Percentiles rank a stretch among this genome's conserved stretches.
phyloP scores from a whole-genome alignment of 2,113 vertebrate genomes.

The Manacus vitellinus region DNA sequence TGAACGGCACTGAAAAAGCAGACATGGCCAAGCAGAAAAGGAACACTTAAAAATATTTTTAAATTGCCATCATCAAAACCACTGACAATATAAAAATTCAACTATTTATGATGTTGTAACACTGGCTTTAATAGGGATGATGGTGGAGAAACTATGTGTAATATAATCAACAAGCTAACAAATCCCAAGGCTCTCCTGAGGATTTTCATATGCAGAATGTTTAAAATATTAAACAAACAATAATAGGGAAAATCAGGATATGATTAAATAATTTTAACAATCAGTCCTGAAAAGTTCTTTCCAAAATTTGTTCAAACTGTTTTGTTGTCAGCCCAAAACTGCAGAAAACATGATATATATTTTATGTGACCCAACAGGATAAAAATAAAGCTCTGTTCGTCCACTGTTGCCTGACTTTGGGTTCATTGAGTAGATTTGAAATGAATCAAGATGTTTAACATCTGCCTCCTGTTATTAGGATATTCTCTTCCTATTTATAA shows the following conservation, averaged over 20 bases:
- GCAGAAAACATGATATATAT: slow-evolving; percentile 39
- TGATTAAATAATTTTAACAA: slow-evolving; percentile 22
- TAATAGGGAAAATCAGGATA: neutral
- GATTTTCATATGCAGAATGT: slow-evolving; percentile 16
- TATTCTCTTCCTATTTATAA: slow-evolving; percentile 75
- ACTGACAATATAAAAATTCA: slow-evolving; percentile 39
- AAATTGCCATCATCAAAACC: neutral
- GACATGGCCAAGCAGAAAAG: slow-evolving; percentile 28
- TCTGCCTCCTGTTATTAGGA: slow-evolving; percentile 76
- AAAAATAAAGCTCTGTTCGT: slow-evolving; percentile 66
- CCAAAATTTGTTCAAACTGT: slow-evolving; percentile 17
- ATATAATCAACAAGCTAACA: slow-evolving; percentile 15
- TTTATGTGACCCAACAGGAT: slow-evolving; percentile 61
- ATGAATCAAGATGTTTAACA: slow-evolving; percentile 76
- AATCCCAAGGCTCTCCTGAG: neutral
- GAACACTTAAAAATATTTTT: slow-evolving; percentile 25
- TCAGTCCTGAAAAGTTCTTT: neutral
- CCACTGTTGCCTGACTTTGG: slow-evolving; percentile 44
- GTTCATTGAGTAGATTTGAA: slow-evolving; percentile 62
- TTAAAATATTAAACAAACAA: slow-evolving; percentile 50
- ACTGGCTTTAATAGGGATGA: neutral
- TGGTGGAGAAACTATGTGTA: neutral
- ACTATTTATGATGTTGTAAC: slow-evolving; percentile 38
- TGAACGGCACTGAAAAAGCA: neutral
- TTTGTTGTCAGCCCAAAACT: slow-evolving; percentile 41